These are phyloP conservation scores for Bucorvus abyssinicus DNA, from an alignment of 2,797 vertebrate species.

Conservation along the genomic window DNA sequence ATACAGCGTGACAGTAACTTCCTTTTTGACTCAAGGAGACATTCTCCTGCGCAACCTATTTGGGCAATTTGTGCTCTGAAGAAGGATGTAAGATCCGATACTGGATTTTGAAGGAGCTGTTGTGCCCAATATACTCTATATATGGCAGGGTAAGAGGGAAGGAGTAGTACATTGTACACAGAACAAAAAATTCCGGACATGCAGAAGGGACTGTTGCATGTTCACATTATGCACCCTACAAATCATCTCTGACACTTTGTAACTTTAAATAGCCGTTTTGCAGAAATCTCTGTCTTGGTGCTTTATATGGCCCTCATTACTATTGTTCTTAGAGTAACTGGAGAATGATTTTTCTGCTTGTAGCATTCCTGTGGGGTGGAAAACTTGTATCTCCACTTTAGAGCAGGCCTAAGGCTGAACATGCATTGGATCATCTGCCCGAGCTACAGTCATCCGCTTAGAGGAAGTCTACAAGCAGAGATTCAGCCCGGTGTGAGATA, in stretches of 20 bases:
- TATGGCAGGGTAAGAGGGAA: not conserved
- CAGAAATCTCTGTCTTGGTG: not conserved
- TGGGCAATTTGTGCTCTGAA: not conserved
- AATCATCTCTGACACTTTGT: not conserved
- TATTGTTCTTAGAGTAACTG: not conserved
- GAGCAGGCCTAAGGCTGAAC: not conserved
- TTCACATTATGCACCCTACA: not conserved
- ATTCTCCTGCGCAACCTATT: not conserved
- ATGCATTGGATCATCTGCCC: not conserved
- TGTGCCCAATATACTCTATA: not conserved
- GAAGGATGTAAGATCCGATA: not conserved
- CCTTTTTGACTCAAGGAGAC: not conserved
- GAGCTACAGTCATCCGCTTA: too few species aligned
- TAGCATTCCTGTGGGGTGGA: not conserved
- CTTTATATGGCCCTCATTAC: not conserved
- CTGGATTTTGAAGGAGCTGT: not conserved
- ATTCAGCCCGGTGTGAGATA: not conserved
- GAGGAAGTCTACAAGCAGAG: not conserved
- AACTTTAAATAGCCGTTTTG: not conserved
- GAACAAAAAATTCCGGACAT: not conserved
- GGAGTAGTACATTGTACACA: not conserved
- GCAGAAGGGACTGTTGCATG: not conserved
- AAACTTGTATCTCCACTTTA: not conserved
- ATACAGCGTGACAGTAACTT: not conserved
- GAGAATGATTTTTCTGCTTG: not conserved